Conservation (phyloP, 2,888 invertebrate genomes). For the Coelogynopora nodosa region DNA sequence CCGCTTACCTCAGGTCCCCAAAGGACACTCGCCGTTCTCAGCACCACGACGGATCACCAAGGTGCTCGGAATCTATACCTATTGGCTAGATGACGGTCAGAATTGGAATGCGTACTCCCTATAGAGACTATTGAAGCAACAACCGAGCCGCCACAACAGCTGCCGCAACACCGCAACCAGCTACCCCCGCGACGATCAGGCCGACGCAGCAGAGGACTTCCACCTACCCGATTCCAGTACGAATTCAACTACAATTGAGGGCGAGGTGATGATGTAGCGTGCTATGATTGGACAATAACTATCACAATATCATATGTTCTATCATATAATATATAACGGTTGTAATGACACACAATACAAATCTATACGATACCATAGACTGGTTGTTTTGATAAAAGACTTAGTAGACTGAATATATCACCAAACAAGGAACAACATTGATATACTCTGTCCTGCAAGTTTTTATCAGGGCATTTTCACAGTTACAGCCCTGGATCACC, state of each 20-base stretch:
- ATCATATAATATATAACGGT: too few relatives aligned
- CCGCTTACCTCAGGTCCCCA: not conserved
- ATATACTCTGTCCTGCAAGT: too few relatives aligned
- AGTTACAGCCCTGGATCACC: too few relatives aligned
- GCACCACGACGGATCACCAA: not conserved
- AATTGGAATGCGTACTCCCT: not conserved
- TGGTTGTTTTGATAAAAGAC: too few relatives aligned
- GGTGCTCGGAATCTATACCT: not conserved
- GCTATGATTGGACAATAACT: not conserved
- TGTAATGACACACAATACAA: too few relatives aligned
- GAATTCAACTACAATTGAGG: not conserved
- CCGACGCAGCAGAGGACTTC: not conserved
- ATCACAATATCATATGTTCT: not conserved
- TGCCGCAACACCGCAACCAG: not conserved
- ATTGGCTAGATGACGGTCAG: not conserved
- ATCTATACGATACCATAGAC: too few relatives aligned
- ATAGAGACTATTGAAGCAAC: not conserved
- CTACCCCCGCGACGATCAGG: not conserved
- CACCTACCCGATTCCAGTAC: not conserved
- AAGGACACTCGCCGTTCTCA: not conserved
- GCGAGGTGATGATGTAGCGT: not conserved
- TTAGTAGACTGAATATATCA: too few relatives aligned
- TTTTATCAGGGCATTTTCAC: too few relatives aligned
- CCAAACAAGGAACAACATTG: too few relatives aligned
- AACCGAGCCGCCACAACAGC: not conserved